Percentiles rank a stretch among this genome's conserved stretches.
These are phyloP conservation scores for Cyrtonyx montezumae DNA, from an alignment of 2,113 vertebrate genomes.

Conservation along the genomic window DNA sequence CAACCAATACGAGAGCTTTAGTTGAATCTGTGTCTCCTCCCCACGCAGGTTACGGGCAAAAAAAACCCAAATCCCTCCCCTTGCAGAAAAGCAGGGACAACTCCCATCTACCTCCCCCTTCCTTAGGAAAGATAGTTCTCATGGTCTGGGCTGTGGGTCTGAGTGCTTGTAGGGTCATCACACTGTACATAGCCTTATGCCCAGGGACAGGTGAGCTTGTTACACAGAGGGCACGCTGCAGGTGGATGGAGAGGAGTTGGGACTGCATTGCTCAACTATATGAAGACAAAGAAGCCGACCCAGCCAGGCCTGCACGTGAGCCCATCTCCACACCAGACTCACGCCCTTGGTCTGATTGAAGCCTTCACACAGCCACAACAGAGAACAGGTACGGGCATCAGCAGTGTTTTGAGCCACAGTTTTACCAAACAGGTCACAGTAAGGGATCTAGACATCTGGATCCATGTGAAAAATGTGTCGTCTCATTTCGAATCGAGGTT, in stretches of 20 bases:
- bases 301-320: background rate
- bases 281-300: rapidly evolving
- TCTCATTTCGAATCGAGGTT: constrained; percentile 35
- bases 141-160: background rate
- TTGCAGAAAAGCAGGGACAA: background rate
- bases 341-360: rapidly evolving
- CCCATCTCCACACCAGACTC: background rate
- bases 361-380: background rate
- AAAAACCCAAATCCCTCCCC: background rate
- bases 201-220: background rate
- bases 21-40: rapidly evolving
- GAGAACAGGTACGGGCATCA: background rate
- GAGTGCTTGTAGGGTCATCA: background rate
- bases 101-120: background rate
- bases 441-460: background rate
- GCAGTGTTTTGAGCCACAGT: background rate
- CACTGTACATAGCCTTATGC: background rate
- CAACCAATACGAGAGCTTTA: background rate
- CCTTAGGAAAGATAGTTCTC: background rate
- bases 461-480: background rate
- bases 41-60: background rate
- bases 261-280: rapidly evolving
- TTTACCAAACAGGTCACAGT: background rate
- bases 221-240: rapidly evolving
- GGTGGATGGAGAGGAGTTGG: background rate